Evolutionary conservation across 2,888 invertebrate species (phyloP), one percentile per base, ranked within the genome.

Genomic region (Melieria picta): DNA sequence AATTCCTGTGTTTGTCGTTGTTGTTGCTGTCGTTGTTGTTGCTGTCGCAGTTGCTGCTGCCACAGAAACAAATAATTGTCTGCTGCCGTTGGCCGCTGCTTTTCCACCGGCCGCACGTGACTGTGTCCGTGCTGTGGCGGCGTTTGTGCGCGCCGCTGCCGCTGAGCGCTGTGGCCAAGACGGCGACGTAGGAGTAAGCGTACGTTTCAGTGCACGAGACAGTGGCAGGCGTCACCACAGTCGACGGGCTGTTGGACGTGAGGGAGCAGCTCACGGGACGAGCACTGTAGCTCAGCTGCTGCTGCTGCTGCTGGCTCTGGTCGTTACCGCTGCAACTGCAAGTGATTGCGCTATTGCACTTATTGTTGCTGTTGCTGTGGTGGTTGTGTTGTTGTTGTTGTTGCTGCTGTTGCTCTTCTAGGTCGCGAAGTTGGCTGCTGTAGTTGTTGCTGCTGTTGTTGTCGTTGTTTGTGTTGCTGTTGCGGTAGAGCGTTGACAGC

Each of bases 101-200:
- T 30, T 30, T 30, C 30, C 30, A 30, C 30, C 30, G 30, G 30
- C 30, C 30, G 30, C 30, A 30, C 30, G 30, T 64, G 58, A 58
- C 47, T 45, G 61, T 55, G 58, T 62, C 68, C 48, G 57, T 55
- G 72, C 67, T 66, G 46, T 64, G 65, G 16, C 68, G 50, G 56
- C 71, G 57, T n/a, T 10, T 52, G 7, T 42, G 11, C 42, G n/a
- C 5, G 30, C 7, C 4, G 71, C 71, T 79, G 69, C 62, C 73
- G 76, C 78, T 81, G 79, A 2, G 30, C 30, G 30, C 81, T 82
- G 82, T 81, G 77, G 80, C 80, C 76, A 79, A 69, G 73, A 43
- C n/a, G 11, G n/a, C 42, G 58, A 30, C 13, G 42, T n/a, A 10
- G 10, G 13, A 7, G 7, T 47, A 5, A 48, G 16, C 5, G 47